These are phyloP conservation scores for Tetranychus piercei DNA, from an alignment of 2,888 invertebrate genomes.

Conservation along the genomic window DNA sequence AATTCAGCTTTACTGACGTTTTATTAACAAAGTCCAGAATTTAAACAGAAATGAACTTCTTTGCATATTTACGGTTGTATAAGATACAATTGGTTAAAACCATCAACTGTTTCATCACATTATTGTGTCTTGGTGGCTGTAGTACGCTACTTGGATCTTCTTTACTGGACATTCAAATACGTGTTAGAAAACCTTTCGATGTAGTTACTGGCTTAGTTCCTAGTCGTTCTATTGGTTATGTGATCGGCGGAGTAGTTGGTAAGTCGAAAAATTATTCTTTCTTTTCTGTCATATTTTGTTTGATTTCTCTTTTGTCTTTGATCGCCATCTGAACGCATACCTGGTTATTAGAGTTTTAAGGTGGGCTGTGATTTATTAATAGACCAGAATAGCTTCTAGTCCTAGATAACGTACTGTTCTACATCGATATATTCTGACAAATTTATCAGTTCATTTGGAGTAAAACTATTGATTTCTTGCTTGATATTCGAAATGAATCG, in stretches of 20 bases:
- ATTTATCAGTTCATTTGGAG: no score
- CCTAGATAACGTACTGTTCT: no score
- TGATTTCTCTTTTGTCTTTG: background rate
- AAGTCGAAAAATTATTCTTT: background rate
- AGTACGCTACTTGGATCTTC: background rate
- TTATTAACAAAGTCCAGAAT: no score
- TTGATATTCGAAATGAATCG: no score
- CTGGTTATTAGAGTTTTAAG: no score
- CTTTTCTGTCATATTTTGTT: background rate
- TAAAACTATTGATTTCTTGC: no score
- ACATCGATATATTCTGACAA: no score
- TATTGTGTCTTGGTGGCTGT: background rate
- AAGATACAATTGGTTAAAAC: background rate
- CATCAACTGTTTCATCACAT: background rate
- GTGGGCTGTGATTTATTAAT: background rate
- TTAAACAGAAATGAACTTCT: no score
- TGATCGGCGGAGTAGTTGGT: background rate
- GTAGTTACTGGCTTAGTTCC: background rate
- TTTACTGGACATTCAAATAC: constrained; percentile 3
- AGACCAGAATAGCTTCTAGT: no score
- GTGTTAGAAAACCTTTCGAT: background rate
- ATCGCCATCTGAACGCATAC: no score
- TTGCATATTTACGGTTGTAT: no score
- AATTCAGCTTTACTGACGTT: no score
- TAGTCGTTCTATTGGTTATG: background rate